A percentile compares a stretch with the other conserved stretches of the same genome.
phyloP scores from a whole-genome alignment of 2,797 vertebrate species.

The Amazonetta brasiliensis region DNA sequence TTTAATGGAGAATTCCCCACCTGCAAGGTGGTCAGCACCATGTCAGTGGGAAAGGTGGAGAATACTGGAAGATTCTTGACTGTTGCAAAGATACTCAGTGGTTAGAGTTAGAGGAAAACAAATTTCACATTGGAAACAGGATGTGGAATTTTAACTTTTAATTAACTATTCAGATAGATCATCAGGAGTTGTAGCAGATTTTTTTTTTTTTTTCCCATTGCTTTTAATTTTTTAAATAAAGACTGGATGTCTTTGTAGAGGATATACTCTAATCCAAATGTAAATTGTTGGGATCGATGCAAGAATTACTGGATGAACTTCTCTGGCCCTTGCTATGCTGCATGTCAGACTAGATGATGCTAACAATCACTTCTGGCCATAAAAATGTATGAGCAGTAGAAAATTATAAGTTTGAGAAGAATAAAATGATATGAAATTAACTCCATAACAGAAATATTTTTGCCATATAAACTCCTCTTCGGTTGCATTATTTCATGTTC shows the following conservation, averaged over 20 bases:
- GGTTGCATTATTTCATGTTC: slow-evolving; percentile 10
- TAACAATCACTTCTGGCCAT: slow-evolving; percentile 64
- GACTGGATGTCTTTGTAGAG: slow-evolving; percentile 28
- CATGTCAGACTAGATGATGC: slow-evolving; percentile 62
- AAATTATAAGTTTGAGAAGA: slow-evolving; percentile 71
- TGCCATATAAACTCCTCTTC: slow-evolving; percentile 39
- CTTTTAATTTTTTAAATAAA: slow-evolving; percentile 61
- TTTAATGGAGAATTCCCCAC: background rate
- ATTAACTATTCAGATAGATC: slow-evolving; percentile 25
- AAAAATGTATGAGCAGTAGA: slow-evolving; percentile 60
- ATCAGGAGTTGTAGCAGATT: background rate
- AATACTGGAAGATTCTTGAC: background rate
- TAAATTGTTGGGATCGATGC: slow-evolving; percentile 67
- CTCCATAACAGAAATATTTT: slow-evolving; percentile 63
- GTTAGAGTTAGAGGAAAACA: background rate
- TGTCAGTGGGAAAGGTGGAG: background rate
- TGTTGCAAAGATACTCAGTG: background rate
- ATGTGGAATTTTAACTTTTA: slow-evolving; percentile 23
- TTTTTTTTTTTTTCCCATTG: background rate
- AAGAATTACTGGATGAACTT: slow-evolving; percentile 70
- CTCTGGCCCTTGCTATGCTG: slow-evolving; percentile 64
- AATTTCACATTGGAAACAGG: background rate
- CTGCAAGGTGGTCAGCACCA: background rate
- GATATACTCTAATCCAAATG: slow-evolving; percentile 50
- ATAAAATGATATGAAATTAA: slow-evolving; percentile 69